Conservation (phyloP, 1,140 invertebrate genomes). For the Drosophila sechellia region DNA sequence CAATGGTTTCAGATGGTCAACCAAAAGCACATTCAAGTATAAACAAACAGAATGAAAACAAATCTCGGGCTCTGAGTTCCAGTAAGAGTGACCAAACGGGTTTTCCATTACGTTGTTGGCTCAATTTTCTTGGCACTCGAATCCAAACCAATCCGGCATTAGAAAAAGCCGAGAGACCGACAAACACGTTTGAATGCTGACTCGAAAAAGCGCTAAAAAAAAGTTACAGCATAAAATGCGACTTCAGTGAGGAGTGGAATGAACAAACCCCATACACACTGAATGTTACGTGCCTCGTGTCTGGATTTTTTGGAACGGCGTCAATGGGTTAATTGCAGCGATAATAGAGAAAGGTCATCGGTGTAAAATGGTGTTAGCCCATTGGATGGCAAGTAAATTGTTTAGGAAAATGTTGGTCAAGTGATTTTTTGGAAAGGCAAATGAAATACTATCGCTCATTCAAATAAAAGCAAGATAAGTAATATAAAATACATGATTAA, state of each 20-base stretch:
- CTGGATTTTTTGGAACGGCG: conserved; percentile 33
- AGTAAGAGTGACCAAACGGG: conserved; percentile 79
- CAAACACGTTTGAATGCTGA: conserved; percentile 62
- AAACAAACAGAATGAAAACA: conserved; percentile 46
- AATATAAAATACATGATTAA: neutral
- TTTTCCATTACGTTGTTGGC: conserved; percentile 60
- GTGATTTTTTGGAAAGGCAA: neutral
- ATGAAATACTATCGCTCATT: too few species aligned
- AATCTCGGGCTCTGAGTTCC: conserved; percentile 45
- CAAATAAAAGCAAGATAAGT: too few species aligned
- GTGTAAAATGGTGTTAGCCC: conserved; percentile 35
- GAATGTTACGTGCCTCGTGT: conserved; percentile 45
- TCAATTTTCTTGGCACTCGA: conserved; percentile 33
- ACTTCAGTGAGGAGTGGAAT: conserved; percentile 46
- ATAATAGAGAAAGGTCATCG: conserved; percentile 55
- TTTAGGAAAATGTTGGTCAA: neutral
- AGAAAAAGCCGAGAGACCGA: conserved; percentile 57
- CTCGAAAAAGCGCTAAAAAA: conserved; percentile 71
- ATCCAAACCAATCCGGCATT: conserved; percentile 24
- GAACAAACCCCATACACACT: conserved; percentile 11
- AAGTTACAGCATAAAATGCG: conserved; percentile 70
- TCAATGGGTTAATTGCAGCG: conserved; percentile 70
- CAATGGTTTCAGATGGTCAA: conserved; percentile 3
- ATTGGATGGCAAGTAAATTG: neutral
- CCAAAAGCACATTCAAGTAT: conserved; percentile 7